Evolutionary conservation across 2,888 invertebrate genomes (phyloP), one percentile per base, ranked within the genome.

Genomic region (Fragum sueziense): DNA sequence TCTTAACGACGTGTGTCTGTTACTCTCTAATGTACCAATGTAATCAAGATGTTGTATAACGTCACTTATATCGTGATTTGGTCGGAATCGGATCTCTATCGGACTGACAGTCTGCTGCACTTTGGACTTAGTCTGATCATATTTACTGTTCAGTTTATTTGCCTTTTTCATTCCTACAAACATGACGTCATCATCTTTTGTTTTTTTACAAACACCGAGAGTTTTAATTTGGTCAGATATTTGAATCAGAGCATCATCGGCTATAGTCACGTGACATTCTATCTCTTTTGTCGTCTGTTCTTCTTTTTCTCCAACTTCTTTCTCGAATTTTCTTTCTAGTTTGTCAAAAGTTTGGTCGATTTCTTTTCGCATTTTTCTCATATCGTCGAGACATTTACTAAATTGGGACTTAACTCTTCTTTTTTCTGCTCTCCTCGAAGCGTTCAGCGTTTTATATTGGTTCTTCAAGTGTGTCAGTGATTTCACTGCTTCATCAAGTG

Each of bases 151-250:
- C 31, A 62, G n/a, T 2, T 7, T 20, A 20, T 1, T 62, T 2
- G 62, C 62, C 29, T 62, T 33, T 22, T n/a, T 62, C 34, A 33
- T 62, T 4, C 62, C 62, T 6, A 62, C n/a, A 34, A 33, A 62
- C 62, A 62, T 62, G 20, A 62, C 62, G 17, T 62, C 62, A n/a
- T 62, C 34, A 2, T 62, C 31, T 3, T n/a, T 9, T 20, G 34
- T 20, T 33, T n/a, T 62, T 34, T 29, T n/a, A 29, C 14, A 33
- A 7, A 34, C 62, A 17, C 9, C n/a, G 1, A 62, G n/a, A 33
- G 34, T 34, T 62, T 62, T 62, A 0, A 62, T 62, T 20, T 62
- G 33, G 7, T 62, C 34, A 20, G 33, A 29, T 3, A 62, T n/a
- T n/a, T 62, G 62, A 4, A n/a, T 20, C 6, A 33, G 20, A n/a